phyloP scores from a whole-genome alignment of 2,113 vertebrate species.

The Calypte anna region DNA sequence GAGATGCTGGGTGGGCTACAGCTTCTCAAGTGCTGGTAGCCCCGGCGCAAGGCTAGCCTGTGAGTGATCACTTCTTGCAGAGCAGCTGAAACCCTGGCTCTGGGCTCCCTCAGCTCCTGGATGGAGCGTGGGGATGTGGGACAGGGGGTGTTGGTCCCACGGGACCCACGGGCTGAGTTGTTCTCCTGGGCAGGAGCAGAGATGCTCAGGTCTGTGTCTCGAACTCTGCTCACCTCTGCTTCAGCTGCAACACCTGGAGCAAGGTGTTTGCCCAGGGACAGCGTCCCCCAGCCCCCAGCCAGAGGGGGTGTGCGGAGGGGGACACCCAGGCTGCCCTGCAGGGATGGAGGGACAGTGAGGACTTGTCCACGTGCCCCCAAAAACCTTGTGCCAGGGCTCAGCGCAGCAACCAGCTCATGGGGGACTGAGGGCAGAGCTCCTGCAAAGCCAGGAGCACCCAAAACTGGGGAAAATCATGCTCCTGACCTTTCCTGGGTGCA shows the following conservation, averaged over 20 bases:
- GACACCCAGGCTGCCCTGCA: background rate
- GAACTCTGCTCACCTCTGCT: background rate
- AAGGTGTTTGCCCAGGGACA: rapidly evolving
- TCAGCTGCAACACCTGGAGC: background rate
- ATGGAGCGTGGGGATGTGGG: rapidly evolving
- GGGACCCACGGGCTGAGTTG: background rate
- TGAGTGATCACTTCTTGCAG: background rate
- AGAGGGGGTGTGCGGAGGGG: background rate
- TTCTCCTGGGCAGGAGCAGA: background rate
- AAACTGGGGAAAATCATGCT: rapidly evolving
- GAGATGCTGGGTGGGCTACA: rapidly evolving
- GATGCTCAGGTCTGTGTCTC: background rate
- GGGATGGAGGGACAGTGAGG: background rate
- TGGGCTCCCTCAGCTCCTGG: background rate
- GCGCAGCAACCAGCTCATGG: rapidly evolving
- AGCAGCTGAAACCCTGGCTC: rapidly evolving
- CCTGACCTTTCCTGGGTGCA: rapidly evolving
- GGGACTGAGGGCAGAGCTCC: background rate
- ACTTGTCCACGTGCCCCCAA: rapidly evolving
- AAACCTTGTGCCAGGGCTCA: rapidly evolving
- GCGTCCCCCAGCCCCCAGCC: rapidly evolving
- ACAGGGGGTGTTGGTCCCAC: background rate
- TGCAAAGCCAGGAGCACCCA: background rate
- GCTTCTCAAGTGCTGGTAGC: background rate
- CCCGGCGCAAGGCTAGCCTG: background rate